phyloP scores from a whole-genome alignment of 2,888 invertebrate genomes.

The Psococerastis gibbosa region DNA sequence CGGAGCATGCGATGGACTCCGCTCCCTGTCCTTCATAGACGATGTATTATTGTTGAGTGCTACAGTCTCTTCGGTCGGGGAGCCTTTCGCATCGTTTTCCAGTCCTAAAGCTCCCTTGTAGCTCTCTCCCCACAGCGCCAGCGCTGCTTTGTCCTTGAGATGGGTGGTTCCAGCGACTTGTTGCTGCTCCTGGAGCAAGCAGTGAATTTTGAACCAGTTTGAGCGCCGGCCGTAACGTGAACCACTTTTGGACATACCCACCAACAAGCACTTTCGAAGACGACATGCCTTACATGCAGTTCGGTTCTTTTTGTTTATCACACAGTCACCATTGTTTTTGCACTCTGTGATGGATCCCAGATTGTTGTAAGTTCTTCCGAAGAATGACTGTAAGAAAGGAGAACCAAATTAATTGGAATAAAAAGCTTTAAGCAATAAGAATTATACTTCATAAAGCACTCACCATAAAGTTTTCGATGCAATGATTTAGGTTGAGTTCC shows the following conservation, averaged over 20 bases:
- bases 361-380: conserved; percentile 82
- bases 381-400: conserved; percentile 77
- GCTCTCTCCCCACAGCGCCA: conserved; percentile 6
- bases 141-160: background rate
- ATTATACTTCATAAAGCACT: no score
- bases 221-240: conserved; percentile 76
- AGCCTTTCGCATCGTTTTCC: conserved; percentile 4
- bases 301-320: conserved; percentile 82
- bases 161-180: conserved; percentile 15
- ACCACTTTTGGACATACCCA: conserved; percentile 84
- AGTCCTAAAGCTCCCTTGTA: conserved; percentile 12
- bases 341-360: conserved; percentile 73
- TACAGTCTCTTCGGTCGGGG: conserved; percentile 6
- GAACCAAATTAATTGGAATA: conserved; percentile 22
- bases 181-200: conserved; percentile 61
- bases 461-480: no score
- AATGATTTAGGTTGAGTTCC: no score
- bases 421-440: no score
- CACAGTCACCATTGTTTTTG: conserved; percentile 79
- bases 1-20: conserved; percentile 2
- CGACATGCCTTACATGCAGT: conserved; percentile 84
- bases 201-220: conserved; percentile 90
- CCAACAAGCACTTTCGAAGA: conserved; percentile 64
- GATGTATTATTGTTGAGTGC: conserved; percentile 1
- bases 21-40: conserved; percentile 1